These are phyloP conservation scores for Apodemia duryi DNA, from an alignment of 2,888 invertebrate genomes.

Conservation along the genomic window DNA sequence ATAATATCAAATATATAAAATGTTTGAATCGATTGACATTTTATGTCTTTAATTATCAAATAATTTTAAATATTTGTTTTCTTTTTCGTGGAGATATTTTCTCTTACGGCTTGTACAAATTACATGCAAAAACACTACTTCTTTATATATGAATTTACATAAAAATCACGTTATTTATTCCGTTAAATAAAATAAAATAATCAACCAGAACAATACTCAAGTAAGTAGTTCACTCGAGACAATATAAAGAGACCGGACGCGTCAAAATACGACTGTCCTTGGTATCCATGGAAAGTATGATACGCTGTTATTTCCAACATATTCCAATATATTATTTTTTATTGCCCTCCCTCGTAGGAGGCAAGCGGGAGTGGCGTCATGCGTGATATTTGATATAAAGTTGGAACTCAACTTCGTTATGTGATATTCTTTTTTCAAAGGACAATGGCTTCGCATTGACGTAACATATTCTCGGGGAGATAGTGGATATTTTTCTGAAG, in stretches of 20 bases:
- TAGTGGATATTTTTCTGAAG: conserved; percentile 66
- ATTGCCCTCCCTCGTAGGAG: conserved; percentile 61
- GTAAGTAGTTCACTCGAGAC: conserved; percentile 65
- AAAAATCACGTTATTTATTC: background rate
- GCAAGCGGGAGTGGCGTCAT: conserved; percentile 65
- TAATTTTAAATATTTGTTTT: too few relatives aligned
- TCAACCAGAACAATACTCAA: conserved; percentile 49
- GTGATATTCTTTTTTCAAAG: conserved; percentile 77
- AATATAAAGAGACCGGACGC: conserved; percentile 73
- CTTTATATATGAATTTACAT: too few relatives aligned
- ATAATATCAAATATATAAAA: too few relatives aligned
- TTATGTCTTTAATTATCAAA: too few relatives aligned
- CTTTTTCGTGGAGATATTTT: too few relatives aligned
- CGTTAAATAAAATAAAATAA: conserved; percentile 44
- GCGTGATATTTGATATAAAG: conserved; percentile 80
- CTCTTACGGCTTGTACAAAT: too few relatives aligned
- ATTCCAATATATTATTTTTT: conserved; percentile 81
- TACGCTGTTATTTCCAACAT: conserved; percentile 80
- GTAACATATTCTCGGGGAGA: conserved; percentile 70
- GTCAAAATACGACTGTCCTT: conserved; percentile 66
- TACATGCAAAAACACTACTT: too few relatives aligned
- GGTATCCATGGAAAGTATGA: conserved; percentile 70
- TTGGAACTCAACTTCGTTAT: conserved; percentile 78
- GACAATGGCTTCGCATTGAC: conserved; percentile 68
- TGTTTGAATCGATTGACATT: too few relatives aligned